Evolutionary conservation across 2,113 vertebrate genomes (phyloP), one percentile per base, ranked within the genome.

Genomic region (Cinclus cinclus): DNA sequence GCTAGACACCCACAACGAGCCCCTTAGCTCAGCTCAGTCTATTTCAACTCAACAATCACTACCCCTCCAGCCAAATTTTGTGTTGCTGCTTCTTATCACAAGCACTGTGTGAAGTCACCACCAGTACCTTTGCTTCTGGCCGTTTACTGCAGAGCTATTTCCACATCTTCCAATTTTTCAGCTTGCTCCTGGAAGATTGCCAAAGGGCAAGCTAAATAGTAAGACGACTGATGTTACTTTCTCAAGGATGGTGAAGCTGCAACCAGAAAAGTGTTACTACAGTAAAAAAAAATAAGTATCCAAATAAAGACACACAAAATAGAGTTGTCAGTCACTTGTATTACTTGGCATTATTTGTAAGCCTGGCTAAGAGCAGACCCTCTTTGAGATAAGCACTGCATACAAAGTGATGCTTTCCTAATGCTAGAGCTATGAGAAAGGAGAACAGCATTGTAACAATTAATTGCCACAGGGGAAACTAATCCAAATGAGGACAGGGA

Each of bases 1-100:
- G 67, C 49, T 53, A 14, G 42, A 59, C 25, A 60, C 42, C 10
- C 35, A 65, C 24, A 49, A 35, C 1, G 41, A 89, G 60, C 41
- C 13, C 22, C 35, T 25, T 7, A 27, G 2, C 22, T 35, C 14
- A 19, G 15, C 23, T 59, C 52, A 22, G 15, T 4, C 33, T 52
- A 24, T 58, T 74, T 28, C 49, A 59, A 7, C 18, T 7, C 25
- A 10, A 63, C 56, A 27, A 20, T 15, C 63, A 56, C 39, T 0
- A 8, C 42, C 39, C 0, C 0, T 2, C 19, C 55, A 44, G 39
- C 39, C 30, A 28, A 10, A 28, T 25, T 58, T 2, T 31, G 6
- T 17, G 7, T 11, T 25, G 68, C 67, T 67, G 52, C 64, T 71
- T 92, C 33, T 74, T 8, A 1, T n/a, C 53, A n/a, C 2, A 0